Evolutionary conservation across 2,888 invertebrate species (phyloP).

Genomic region (Conchocele bisecta): DNA sequence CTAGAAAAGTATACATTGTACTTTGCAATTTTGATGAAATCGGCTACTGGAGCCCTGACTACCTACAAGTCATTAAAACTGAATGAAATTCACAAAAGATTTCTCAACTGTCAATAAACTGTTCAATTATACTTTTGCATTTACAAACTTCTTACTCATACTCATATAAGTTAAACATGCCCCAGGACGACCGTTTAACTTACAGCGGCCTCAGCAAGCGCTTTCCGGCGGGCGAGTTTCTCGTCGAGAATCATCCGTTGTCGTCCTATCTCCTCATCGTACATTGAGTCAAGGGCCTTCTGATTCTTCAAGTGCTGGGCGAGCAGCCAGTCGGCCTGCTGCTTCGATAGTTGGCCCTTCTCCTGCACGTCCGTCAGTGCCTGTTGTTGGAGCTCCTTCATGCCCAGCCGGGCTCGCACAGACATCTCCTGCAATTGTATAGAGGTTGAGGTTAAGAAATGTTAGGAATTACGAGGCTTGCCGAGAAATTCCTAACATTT

Average conservation of each 20-base stretch:
- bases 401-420: constrained; percentile 74
- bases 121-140: too few relatives aligned
- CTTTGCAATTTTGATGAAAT: too few relatives aligned
- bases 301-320: constrained; percentile 75
- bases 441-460: too few relatives aligned
- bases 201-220: constrained; percentile 76
- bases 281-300: constrained; percentile 72
- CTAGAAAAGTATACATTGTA: too few relatives aligned
- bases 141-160: not conserved
- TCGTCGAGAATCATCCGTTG: constrained; percentile 80
- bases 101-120: too few relatives aligned
- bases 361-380: constrained; percentile 67
- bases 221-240: constrained; percentile 76
- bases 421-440: constrained; percentile 81
- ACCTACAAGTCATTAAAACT: too few relatives aligned
- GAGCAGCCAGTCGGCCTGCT: constrained; percentile 80
- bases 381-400: constrained; percentile 76
- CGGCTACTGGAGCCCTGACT: too few relatives aligned
- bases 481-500: too few relatives aligned
- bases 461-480: too few relatives aligned
- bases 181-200: constrained; percentile 53
- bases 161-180: too few relatives aligned
- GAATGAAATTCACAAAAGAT: too few relatives aligned
- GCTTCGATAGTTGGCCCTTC: constrained; percentile 67
- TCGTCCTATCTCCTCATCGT: constrained; percentile 80